Conservation (phyloP, 2,888 invertebrate species). For the Drosophila limbata region DNA sequence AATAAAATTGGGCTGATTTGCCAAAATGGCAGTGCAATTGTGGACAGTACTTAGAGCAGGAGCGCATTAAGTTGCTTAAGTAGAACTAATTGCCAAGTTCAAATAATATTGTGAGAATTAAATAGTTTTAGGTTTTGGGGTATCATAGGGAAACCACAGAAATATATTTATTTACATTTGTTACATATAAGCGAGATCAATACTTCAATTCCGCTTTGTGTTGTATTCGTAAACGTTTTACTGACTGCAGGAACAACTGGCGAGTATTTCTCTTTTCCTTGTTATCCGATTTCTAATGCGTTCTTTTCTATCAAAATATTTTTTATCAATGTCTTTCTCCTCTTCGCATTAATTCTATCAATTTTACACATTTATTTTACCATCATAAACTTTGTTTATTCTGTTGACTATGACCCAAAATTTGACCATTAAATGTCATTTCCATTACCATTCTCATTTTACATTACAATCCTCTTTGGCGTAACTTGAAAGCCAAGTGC, state of each 20-base stretch:
- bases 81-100: conserved; percentile 38
- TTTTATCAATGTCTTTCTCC: neutral
- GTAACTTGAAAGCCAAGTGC: conserved; percentile 16
- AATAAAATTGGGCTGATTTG: conserved; percentile 59
- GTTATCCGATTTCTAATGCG: too few relatives aligned
- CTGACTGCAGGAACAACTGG: neutral
- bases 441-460: neutral
- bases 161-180: neutral
- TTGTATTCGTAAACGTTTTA: neutral
- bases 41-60: conserved; percentile 2
- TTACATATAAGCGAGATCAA: too few relatives aligned
- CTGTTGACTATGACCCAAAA: neutral
- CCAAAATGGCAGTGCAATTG: conserved; percentile 41
- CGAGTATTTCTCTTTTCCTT: too few relatives aligned
- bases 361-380: neutral
- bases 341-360: neutral
- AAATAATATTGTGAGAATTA: conserved; percentile 23
- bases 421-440: conserved; percentile 1
- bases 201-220: neutral
- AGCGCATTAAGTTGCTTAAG: conserved; percentile 9
- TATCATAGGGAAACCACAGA: neutral
- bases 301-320: too few relatives aligned
- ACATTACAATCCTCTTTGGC: neutral
- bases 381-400: neutral
- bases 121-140: conserved; percentile 8